Percentiles rank a stretch among this genome's conserved stretches.
phyloP scores from a whole-genome alignment of 30 jellyfish, hydroid and myxozoan genomes.

The Phacellophora camtschatica region DNA sequence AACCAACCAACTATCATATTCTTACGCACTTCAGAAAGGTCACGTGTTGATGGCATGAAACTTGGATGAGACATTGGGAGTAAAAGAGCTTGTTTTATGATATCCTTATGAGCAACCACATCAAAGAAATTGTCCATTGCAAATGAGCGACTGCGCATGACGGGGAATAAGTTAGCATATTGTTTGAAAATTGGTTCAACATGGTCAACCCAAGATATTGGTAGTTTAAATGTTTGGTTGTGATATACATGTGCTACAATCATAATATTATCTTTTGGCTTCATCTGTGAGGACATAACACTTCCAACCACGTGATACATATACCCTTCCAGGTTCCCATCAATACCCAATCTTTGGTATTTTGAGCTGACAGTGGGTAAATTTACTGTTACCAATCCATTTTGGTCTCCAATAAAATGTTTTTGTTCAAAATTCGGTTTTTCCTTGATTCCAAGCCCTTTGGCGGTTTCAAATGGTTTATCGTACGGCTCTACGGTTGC shows the following conservation, averaged over 20 bases:
- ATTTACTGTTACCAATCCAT: not conserved
- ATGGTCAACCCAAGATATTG: conserved; percentile 40
- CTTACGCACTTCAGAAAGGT: conserved; percentile 6
- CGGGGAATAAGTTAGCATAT: conserved; percentile 51
- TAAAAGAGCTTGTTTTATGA: not conserved
- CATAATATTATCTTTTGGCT: not conserved
- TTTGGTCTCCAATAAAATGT: not conserved
- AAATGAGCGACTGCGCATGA: conserved; percentile 36
- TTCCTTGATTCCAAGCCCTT: not conserved
- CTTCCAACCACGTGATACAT: not conserved
- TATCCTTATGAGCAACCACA: conserved; percentile 47
- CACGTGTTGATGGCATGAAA: conserved; percentile 60
- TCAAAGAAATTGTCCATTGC: conserved; percentile 47
- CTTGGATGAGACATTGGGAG: conserved; percentile 57
- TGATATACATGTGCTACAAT: conserved; percentile 19
- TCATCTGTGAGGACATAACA: not conserved
- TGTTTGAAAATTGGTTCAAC: conserved; percentile 25
- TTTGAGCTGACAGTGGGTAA: conserved; percentile 33
- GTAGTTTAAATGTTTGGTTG: not conserved
- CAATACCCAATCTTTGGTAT: conserved; percentile 4
- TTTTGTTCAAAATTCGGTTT: not conserved
- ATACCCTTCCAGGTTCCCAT: conserved; percentile 55
- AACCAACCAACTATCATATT: conserved; percentile 40
- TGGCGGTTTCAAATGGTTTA: not conserved
- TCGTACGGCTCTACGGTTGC: not conserved